These are phyloP conservation scores for Tylochromis polylepis DNA, from an alignment of 2,113 vertebrate species.

Conservation along the genomic window DNA sequence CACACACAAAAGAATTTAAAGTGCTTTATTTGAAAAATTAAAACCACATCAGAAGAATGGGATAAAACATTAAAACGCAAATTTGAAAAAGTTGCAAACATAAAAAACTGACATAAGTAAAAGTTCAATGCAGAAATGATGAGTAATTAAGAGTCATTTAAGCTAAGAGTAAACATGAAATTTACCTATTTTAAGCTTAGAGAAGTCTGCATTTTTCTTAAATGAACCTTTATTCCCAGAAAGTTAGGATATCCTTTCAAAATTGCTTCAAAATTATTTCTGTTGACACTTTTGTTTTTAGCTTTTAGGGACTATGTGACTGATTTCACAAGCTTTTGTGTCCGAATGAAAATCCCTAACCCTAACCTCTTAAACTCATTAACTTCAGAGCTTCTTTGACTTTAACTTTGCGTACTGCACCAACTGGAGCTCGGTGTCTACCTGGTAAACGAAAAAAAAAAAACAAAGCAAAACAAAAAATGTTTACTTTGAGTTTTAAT, in stretches of 20 bases:
- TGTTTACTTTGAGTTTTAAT: not conserved
- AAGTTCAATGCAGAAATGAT: not conserved
- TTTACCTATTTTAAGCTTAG: not conserved
- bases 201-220: not conserved
- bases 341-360: not conserved
- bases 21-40: not conserved
- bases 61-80: not conserved
- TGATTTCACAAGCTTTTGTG: not conserved
- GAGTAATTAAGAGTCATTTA: not conserved
- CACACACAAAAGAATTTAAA: not conserved
- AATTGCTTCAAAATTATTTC: not conserved
- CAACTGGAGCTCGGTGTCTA: not conserved
- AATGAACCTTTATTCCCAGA: not conserved
- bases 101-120: not conserved
- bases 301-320: not conserved
- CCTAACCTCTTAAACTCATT: not conserved
- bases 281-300: not conserved
- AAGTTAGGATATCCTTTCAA: not conserved
- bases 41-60: not conserved
- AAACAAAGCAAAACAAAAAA: not conserved
- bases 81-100: not conserved
- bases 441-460: not conserved
- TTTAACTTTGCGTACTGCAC: not conserved
- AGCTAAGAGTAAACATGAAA: not conserved
- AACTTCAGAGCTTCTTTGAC: not conserved